Percentiles rank a stretch among this genome's conserved stretches.
These are phyloP conservation scores for Deroplatys truncata DNA, from an alignment of 2,888 invertebrate species.

Conservation along the genomic window DNA sequence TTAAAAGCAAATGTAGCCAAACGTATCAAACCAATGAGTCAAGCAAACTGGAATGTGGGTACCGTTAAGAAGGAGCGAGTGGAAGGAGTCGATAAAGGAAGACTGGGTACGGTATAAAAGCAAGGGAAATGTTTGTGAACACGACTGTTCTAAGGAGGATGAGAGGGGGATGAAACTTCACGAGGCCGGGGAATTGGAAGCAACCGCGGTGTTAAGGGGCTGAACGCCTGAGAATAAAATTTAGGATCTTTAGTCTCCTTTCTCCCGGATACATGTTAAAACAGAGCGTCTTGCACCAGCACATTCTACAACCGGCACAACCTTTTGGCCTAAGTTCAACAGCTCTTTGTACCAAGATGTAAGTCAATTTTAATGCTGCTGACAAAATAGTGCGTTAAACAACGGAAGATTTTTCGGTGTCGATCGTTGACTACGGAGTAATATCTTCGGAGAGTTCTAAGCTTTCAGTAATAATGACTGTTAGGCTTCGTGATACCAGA, in stretches of 20 bases:
- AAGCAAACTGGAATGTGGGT: neutral
- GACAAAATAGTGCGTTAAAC: too few relatives aligned
- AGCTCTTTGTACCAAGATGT: too few relatives aligned
- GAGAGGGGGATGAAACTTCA: slow-evolving; percentile 20
- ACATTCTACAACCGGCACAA: neutral
- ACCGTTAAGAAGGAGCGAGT: neutral
- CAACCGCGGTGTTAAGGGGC: slow-evolving; percentile 17
- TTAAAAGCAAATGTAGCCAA: neutral
- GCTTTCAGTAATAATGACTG: too few relatives aligned
- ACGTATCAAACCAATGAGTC: neutral
- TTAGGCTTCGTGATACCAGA: too few relatives aligned
- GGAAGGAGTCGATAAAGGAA: neutral
- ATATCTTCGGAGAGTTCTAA: too few relatives aligned
- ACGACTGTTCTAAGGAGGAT: neutral
- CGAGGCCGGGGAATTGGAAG: slow-evolving; percentile 20
- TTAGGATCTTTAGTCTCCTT: slow-evolving; percentile 10
- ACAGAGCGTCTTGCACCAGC: neutral
- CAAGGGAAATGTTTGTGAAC: neutral
- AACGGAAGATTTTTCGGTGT: too few relatives aligned
- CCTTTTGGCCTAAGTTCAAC: neutral
- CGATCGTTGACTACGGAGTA: too few relatives aligned
- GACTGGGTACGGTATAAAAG: neutral
- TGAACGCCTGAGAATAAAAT: slow-evolving; percentile 2
- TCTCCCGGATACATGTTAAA: neutral
- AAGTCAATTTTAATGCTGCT: too few relatives aligned